These are phyloP conservation scores for Motacilla alba DNA, from an alignment of 2,113 vertebrate species.

Conservation along the genomic window DNA sequence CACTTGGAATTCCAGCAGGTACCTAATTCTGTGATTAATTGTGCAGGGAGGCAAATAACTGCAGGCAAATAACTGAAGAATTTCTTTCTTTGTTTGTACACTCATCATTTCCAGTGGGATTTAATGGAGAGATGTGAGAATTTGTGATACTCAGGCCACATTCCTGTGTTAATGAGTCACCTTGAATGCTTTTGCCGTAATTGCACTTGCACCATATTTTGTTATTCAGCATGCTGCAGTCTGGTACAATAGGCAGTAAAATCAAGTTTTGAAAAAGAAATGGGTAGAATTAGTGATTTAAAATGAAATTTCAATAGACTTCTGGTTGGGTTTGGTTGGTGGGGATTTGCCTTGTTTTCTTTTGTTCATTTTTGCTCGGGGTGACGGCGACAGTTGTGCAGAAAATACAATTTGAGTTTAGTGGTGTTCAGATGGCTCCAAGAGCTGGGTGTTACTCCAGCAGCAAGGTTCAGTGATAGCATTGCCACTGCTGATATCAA, in stretches of 20 bases:
- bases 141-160: background rate
- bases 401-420: background rate
- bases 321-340: background rate
- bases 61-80: background rate
- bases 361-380: accelerated
- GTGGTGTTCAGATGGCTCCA: background rate
- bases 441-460: background rate
- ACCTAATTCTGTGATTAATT: background rate
- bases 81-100: background rate
- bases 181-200: background rate
- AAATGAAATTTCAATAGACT: background rate
- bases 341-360: background rate
- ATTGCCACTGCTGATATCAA: background rate
- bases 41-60: background rate
- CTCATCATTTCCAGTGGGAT: background rate
- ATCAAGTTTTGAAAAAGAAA: background rate
- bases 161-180: background rate
- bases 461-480: background rate
- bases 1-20: background rate
- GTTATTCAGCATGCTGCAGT: background rate
- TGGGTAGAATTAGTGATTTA: background rate
- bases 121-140: background rate
- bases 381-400: accelerated
- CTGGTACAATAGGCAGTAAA: background rate
- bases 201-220: background rate